A percentile compares a stretch with the other conserved stretches of the same genome.
These are phyloP conservation scores for Micrastur ruficollis DNA, from an alignment of 2,797 vertebrate species.

Conservation along the genomic window DNA sequence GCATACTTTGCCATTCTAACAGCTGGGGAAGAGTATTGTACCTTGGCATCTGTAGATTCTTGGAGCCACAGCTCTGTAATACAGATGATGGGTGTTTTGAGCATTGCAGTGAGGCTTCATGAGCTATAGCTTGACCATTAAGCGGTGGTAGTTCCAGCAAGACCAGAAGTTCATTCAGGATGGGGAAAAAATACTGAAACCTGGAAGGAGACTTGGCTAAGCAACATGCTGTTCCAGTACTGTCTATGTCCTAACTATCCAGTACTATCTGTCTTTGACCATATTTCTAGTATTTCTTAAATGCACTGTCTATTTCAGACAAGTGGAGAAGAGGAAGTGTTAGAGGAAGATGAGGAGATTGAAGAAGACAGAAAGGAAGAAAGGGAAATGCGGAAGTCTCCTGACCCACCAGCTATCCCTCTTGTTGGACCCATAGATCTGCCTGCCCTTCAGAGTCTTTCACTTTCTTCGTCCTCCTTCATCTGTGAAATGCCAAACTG, in stretches of 20 bases:
- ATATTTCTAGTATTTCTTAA: background rate
- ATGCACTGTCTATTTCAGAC: slow-evolving; percentile 62
- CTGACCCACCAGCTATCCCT: slow-evolving; percentile 68
- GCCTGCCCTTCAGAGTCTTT: slow-evolving; percentile 62
- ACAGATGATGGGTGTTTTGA: background rate
- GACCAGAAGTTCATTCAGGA: background rate
- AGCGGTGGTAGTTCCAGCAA: background rate
- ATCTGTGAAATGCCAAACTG: slow-evolving; percentile 83
- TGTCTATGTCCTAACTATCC: background rate
- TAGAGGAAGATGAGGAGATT: slow-evolving; percentile 74
- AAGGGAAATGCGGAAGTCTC: slow-evolving; percentile 71
- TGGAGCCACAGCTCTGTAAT: background rate
- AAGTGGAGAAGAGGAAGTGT: slow-evolving; percentile 76
- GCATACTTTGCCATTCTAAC: background rate
- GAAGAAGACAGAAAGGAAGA: slow-evolving; percentile 78
- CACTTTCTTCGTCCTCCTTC: slow-evolving; percentile 73
- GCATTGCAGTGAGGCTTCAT: background rate
- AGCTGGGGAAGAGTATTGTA: background rate
- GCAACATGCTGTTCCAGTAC: background rate
- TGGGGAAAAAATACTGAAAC: background rate
- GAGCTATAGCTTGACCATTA: background rate
- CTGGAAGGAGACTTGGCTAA: background rate
- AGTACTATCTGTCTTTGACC: background rate
- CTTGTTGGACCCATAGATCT: slow-evolving; percentile 66
- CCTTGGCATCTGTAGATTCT: background rate